Percentiles rank a stretch among this genome's conserved stretches.
Evolutionary conservation across 1,140 invertebrate species (phyloP).

Genomic region (Trachymyrmex cornetzi): DNA sequence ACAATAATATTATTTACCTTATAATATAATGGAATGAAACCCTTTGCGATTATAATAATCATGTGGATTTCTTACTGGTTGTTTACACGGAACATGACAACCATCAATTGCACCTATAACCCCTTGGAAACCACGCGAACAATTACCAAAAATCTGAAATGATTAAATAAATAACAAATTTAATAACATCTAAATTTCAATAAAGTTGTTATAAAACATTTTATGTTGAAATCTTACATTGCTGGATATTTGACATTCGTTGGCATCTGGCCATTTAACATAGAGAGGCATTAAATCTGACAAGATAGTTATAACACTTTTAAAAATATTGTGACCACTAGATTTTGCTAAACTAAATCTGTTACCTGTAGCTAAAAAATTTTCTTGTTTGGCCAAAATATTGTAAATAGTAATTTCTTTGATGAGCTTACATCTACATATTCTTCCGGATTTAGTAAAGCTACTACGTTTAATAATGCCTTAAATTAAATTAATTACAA

Average conservation of each 20-base stretch:
- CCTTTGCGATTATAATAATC: neutral
- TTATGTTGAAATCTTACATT: constrained; percentile 1
- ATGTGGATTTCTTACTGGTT: neutral
- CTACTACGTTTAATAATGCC: neutral
- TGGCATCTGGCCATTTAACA: neutral
- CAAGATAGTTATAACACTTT: neutral
- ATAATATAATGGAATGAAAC: neutral
- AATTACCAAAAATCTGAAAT: neutral
- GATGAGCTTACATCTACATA: neutral
- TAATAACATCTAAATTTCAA: too few relatives aligned
- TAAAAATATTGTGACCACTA: neutral
- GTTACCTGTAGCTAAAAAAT: neutral
- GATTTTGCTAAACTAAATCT: neutral
- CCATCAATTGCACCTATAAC: neutral
- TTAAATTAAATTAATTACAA: neutral
- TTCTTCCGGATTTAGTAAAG: neutral
- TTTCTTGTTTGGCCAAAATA: neutral
- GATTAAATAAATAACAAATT: too few relatives aligned
- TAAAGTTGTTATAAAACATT: too few relatives aligned
- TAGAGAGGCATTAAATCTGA: neutral
- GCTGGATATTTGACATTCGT: neutral
- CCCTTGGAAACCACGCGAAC: neutral
- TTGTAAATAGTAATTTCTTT: neutral
- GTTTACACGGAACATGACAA: neutral
- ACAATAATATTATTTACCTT: too few relatives aligned